Conservation (phyloP, 2,113 vertebrate genomes). For the Conger conger region DNA sequence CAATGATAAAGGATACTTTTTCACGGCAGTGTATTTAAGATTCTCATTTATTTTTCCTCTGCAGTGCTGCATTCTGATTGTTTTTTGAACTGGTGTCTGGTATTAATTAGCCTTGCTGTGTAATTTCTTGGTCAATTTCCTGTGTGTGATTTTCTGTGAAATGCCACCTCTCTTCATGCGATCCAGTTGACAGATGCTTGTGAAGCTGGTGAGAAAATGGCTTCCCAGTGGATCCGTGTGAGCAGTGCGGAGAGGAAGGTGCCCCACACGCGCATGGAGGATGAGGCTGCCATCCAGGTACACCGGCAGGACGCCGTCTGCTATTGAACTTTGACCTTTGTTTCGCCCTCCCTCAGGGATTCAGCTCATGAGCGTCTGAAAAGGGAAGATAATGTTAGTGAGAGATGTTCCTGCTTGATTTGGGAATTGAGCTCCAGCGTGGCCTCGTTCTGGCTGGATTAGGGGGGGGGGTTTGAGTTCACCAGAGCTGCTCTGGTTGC, state of each 20-base stretch:
- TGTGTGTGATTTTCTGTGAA: constrained; percentile 1
- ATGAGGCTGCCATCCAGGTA: constrained; percentile 77
- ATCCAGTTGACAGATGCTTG: constrained; percentile 55
- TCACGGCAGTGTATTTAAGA: no score
- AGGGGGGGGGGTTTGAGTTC: no score
- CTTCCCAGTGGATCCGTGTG: constrained; percentile 53
- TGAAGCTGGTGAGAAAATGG: constrained; percentile 58
- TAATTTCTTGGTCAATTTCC: constrained; percentile 11
- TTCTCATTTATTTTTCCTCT: neutral
- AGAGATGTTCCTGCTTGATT: constrained; percentile 28
- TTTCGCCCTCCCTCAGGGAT: constrained; percentile 30
- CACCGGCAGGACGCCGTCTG: neutral
- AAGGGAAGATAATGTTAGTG: constrained; percentile 43
- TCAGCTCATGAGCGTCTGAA: constrained; percentile 63
- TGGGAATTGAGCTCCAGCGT: constrained; percentile 58
- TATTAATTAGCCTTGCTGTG: no score
- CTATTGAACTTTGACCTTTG: constrained; percentile 26
- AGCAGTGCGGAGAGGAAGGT: constrained; percentile 67
- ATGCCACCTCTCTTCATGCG: constrained; percentile 51
- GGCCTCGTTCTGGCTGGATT: no score
- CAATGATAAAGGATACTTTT: no score
- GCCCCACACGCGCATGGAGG: constrained; percentile 72
- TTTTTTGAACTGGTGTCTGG: neutral
- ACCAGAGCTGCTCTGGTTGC: no score
- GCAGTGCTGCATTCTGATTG: neutral